phyloP scores from a whole-genome alignment of 2,888 invertebrate species.

The Macrostomum cliftonense region DNA sequence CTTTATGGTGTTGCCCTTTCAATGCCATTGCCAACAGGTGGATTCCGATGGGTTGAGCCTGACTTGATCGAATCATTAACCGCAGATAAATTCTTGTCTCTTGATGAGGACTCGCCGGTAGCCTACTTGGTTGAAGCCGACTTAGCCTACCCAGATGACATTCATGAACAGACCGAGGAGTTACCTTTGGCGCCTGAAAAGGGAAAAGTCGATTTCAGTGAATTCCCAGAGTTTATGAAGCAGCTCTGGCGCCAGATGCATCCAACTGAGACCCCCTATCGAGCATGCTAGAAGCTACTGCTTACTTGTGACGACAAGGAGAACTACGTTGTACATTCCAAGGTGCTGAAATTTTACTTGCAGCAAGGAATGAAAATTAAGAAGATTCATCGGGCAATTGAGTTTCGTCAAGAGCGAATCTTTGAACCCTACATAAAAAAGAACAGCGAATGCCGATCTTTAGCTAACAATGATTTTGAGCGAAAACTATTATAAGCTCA shows the following conservation, averaged over 20 bases:
- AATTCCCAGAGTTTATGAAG: too few species aligned
- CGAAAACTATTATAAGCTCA: constrained; percentile 19
- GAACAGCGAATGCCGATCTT: constrained; percentile 16
- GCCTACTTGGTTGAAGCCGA: too few species aligned
- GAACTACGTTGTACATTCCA: constrained; percentile 26
- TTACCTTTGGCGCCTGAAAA: too few species aligned
- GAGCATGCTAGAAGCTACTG: constrained; percentile 13
- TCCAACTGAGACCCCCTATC: too few species aligned
- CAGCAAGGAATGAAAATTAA: constrained; percentile 16
- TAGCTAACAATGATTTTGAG: constrained; percentile 23
- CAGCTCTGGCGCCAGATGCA: too few species aligned
- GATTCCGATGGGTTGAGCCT: constrained; percentile 17
- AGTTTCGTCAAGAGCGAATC: constrained; percentile 20
- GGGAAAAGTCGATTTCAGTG: too few species aligned
- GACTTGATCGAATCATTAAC: background rate
- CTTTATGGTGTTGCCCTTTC: constrained; percentile 22
- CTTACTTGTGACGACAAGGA: constrained; percentile 15
- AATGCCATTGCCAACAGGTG: constrained; percentile 17
- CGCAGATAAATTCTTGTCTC: too few species aligned
- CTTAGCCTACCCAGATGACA: too few species aligned
- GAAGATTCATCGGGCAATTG: constrained; percentile 17
- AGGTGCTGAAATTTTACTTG: constrained; percentile 22
- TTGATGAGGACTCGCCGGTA: too few species aligned
- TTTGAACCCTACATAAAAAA: constrained; percentile 21
- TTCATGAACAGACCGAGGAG: too few species aligned